Percentiles rank a stretch among this genome's conserved stretches.
Conservation (phyloP, 1,140 invertebrate genomes). For the Ruditapes philippinarum region DNA sequence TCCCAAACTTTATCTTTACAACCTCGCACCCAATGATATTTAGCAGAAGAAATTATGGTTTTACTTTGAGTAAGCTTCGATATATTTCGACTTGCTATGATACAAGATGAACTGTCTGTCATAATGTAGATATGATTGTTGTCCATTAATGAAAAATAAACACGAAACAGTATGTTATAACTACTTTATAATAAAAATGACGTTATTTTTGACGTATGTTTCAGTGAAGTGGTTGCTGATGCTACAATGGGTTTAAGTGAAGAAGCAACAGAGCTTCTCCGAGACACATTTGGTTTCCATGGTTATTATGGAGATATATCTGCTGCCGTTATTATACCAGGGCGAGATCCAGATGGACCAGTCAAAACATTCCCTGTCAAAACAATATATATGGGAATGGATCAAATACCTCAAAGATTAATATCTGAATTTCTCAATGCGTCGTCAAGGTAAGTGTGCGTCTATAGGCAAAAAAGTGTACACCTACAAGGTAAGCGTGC, state of each 20-base stretch:
- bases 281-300: conserved; percentile 1
- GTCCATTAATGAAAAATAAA: background rate
- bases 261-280: background rate
- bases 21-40: too few species aligned
- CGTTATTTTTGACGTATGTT: too few species aligned
- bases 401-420: background rate
- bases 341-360: background rate
- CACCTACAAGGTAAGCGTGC: background rate
- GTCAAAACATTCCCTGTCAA: background rate
- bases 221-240: background rate
- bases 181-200: background rate
- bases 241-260: conserved; percentile 4
- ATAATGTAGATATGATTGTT: background rate
- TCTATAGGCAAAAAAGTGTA: background rate
- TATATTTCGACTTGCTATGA: background rate
- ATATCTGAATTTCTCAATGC: background rate
- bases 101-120: background rate
- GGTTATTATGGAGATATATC: background rate
- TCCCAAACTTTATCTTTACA: too few species aligned
- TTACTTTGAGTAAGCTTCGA: background rate
- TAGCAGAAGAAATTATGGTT: too few species aligned
- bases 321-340: background rate
- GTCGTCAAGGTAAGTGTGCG: background rate
- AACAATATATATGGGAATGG: conserved; percentile 20
- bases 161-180: background rate